Base-by-base conservation (phyloP, 2,113 vertebrate genomes). In the Alectura lathami region DNA sequence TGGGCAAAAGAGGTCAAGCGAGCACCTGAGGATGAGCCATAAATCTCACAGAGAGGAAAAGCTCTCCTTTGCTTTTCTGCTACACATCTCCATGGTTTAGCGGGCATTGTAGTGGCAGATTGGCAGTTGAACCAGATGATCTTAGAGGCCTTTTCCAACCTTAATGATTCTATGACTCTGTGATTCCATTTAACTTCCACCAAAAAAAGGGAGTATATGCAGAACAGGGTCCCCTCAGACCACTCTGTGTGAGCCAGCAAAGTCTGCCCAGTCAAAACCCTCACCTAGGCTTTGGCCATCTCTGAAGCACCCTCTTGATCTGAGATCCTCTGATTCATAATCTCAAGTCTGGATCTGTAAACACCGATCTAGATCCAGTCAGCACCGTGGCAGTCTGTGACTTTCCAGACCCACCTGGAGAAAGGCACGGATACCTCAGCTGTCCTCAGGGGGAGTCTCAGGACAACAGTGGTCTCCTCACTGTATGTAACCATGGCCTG, bases 401-500 rank as follows among this genome's bases (percentile, higher is more conserved):
- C n/a, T 72, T 83, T 30, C 50, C 42, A 51, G 43, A 27, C n/a
- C 30, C 45, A 40, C n/a, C 54, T 91, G 53, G 15, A 70, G 20
- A 53, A 54, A 62, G 43, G 76, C 53, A 76, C 13, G 56, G 34
- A 27, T 80, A 77, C n/a, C 26, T 83, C 59, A 77, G 8, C 30
- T 83, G n/a, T 66, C 57, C 59, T 43, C 26, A 3, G 8, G 6
- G 13, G 32, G 4, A 47, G 4, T 21, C 24, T 67, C 68, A 62
- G 56, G 36, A 82, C 36, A 53, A 14, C 11, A 67, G 66, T 75
- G 22, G 11, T 78, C 34, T 79, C 24, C 18, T 81, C n/a, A 72
- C 18, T 45, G 0, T 26, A 8, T 22, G 6, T 8, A 63, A 64
- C 32, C 2, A 0, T 56, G 56, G 53, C 10, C 69, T 69, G 59